Percentiles rank a stretch among this genome's conserved stretches.
Evolutionary conservation across 2,797 vertebrate genomes (phyloP).

Genomic region (Myripristis jacobus): DNA sequence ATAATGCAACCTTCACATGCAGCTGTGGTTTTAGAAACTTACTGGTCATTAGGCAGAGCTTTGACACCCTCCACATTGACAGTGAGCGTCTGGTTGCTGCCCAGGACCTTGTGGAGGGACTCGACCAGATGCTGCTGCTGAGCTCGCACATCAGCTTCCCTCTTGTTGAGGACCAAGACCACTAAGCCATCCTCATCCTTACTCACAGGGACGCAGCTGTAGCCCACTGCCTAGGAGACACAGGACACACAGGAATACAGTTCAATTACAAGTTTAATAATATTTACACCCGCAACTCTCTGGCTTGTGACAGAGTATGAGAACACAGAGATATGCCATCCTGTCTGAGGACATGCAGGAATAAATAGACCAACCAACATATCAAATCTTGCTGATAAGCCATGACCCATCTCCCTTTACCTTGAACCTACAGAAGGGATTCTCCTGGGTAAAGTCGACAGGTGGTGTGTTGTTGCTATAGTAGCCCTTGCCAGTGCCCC

Average conservation of each 20-base stretch:
- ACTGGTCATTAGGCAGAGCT: conserved; percentile 94
- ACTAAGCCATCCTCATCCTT: conserved; percentile 97
- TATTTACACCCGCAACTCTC: too few relatives aligned
- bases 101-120: conserved; percentile 93
- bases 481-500: conserved; percentile 97
- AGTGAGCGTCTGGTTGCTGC: conserved; percentile 90
- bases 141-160: conserved; percentile 90
- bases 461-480: conserved; percentile 92
- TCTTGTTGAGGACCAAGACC: conserved; percentile 92
- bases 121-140: conserved; percentile 97
- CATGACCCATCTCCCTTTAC: conserved; percentile 69
- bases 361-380: background rate
- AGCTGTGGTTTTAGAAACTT: conserved; percentile 65
- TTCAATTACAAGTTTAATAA: background rate
- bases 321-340: too few relatives aligned
- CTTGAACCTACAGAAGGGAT: conserved; percentile 98
- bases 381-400: background rate
- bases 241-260: background rate
- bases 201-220: conserved; percentile 91
- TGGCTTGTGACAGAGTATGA: too few relatives aligned
- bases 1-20: background rate
- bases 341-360: background rate
- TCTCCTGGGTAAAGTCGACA: conserved; percentile 96
- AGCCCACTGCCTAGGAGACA: conserved; percentile 90
- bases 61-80: conserved; percentile 96